A percentile compares a stretch with the other conserved stretches of the same genome.
Conservation (phyloP, 2,113 vertebrate genomes). For the Brachypteracias leptosomus region DNA sequence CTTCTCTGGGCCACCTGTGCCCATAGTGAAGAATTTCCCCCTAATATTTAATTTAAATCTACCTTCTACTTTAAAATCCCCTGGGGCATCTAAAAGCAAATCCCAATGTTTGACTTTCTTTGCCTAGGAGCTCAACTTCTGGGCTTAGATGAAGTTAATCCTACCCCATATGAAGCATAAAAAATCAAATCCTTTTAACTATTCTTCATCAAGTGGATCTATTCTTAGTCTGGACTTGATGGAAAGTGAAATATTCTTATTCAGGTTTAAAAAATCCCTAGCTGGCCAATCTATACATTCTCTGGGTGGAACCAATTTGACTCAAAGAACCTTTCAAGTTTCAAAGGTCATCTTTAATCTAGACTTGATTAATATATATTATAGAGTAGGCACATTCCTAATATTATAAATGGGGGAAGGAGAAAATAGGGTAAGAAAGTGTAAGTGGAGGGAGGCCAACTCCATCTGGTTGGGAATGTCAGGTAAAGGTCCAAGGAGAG, state of each 20-base stretch:
- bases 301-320: background rate
- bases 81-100: background rate
- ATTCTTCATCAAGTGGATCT: background rate
- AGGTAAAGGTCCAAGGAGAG: background rate
- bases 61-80: background rate
- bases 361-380: background rate
- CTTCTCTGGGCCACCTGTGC: background rate
- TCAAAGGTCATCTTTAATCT: background rate
- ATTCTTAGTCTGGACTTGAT: background rate
- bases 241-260: background rate
- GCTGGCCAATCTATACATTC: background rate
- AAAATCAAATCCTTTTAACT: background rate
- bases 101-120: background rate
- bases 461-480: background rate
- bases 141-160: background rate
- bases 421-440: background rate
- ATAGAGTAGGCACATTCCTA: background rate
- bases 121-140: background rate
- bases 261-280: background rate
- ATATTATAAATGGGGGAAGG: background rate
- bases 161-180: background rate
- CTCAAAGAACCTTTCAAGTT: background rate
- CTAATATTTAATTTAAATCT: background rate
- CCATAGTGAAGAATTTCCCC: background rate
- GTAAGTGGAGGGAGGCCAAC: background rate